A percentile compares a stretch with the other conserved stretches of the same genome.
Conservation (phyloP, 2,797 vertebrate species). For the Acanthiza pusilla region DNA sequence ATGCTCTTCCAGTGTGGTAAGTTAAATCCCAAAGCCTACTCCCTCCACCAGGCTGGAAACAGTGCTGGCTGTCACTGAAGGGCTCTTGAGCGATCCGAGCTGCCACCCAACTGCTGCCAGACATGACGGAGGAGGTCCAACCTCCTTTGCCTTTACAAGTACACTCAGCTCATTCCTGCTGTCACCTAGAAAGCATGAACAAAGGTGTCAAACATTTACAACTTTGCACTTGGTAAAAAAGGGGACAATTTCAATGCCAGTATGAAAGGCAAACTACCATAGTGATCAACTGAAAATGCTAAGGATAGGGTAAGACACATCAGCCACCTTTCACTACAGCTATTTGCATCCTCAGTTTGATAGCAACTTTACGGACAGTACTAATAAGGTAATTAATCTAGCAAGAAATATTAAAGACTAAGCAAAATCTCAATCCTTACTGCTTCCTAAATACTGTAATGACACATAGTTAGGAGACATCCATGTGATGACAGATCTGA, state of each 20-base stretch:
- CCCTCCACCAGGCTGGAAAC: neutral
- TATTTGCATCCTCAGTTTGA: neutral
- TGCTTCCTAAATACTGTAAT: neutral
- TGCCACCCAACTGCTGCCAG: rapidly evolving
- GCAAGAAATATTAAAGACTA: neutral
- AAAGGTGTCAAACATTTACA: neutral
- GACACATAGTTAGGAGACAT: neutral
- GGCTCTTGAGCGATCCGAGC: rapidly evolving
- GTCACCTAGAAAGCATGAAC: neutral
- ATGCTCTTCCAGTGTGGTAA: neutral
- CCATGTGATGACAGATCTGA: neutral
- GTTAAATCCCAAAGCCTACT: neutral
- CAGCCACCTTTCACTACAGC: neutral
- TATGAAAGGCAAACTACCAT: neutral
- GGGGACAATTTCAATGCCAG: rapidly evolving
- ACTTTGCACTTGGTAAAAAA: neutral
- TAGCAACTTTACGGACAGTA: neutral
- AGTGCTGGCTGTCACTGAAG: rapidly evolving
- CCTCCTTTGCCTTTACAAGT: neutral
- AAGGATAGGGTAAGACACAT: neutral
- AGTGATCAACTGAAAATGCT: neutral
- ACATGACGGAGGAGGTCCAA: rapidly evolving
- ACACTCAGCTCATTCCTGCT: neutral
- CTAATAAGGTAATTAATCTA: neutral
- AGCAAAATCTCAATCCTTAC: neutral